Conservation (phyloP, 2,113 vertebrate genomes). For the Pavo muticus region DNA sequence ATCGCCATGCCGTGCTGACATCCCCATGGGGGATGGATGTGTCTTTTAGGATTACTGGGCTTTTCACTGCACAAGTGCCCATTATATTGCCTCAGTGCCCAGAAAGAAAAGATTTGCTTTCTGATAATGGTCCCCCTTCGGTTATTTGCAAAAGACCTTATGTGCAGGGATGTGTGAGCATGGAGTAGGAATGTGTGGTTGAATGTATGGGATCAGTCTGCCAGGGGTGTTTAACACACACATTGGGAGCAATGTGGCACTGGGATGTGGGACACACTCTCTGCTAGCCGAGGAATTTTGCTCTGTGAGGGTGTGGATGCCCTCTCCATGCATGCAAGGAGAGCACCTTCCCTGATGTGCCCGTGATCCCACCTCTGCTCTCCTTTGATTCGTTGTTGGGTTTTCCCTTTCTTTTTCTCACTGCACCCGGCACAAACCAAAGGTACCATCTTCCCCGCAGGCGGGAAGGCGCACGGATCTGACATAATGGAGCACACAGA, state of each 20-base stretch:
- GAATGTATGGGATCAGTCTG: too few relatives aligned
- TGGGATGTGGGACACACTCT: too few relatives aligned
- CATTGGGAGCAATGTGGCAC: too few relatives aligned
- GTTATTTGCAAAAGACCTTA: background rate
- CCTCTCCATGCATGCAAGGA: too few relatives aligned
- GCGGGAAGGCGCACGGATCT: background rate
- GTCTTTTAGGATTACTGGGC: conserved; percentile 29
- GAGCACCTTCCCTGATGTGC: background rate
- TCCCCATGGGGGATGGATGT: background rate
- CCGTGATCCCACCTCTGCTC: background rate
- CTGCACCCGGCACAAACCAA: background rate
- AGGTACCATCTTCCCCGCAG: background rate
- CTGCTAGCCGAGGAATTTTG: too few relatives aligned
- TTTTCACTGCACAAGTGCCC: conserved; percentile 12
- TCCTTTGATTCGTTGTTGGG: background rate
- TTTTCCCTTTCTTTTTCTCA: background rate
- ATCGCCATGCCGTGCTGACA: background rate
- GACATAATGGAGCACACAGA: background rate
- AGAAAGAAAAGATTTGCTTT: background rate
- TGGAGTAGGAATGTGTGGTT: fast-evolving
- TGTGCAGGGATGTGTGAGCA: fast-evolving
- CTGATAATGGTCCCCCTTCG: background rate
- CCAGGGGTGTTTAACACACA: too few relatives aligned
- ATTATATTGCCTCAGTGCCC: conserved; percentile 33
- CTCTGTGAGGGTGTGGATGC: too few relatives aligned